Evolutionary conservation across 37 sponge, comb jelly and placozoan species (phyloP).

Genomic region (Haliclona indistincta): DNA sequence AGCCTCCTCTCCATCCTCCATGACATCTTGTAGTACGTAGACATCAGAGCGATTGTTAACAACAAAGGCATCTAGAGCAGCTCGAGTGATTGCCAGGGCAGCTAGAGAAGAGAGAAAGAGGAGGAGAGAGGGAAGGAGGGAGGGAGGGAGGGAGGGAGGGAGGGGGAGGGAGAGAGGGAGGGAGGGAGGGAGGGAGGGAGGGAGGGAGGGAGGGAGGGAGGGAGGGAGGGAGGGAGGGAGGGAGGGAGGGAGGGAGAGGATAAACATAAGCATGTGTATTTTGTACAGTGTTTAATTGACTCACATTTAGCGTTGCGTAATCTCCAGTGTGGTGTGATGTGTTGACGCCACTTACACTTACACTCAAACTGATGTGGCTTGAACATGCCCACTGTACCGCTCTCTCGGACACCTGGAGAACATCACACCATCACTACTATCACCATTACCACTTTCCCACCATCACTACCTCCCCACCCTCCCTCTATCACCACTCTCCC

Average conservation of each 20-base stretch:
- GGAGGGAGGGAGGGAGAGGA: conserved; percentile 4
- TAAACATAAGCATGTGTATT: too few relatives aligned
- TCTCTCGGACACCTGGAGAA: too few relatives aligned
- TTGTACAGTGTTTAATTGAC: too few relatives aligned
- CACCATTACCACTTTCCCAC: too few relatives aligned
- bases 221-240: conserved; percentile 20
- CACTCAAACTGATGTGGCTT: conserved; percentile 53
- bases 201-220: too few relatives aligned
- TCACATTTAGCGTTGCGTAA: conserved; percentile 50
- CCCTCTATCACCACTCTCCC: not conserved
- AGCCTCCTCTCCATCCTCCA: conserved; percentile 48
- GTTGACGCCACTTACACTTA: conserved; percentile 17
- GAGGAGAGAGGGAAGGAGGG: too few relatives aligned
- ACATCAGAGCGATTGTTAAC: conserved; percentile 58
- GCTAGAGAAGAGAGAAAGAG: conserved; percentile 43
- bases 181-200: not conserved
- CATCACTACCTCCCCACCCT: too few relatives aligned
- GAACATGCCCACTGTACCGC: too few relatives aligned
- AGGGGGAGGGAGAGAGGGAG: too few relatives aligned
- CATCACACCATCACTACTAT: too few relatives aligned
- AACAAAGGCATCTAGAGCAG: conserved; percentile 45
- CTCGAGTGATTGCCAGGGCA: conserved; percentile 39
- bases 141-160: too few relatives aligned
- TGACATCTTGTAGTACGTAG: conserved; percentile 64
- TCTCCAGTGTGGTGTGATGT: conserved; percentile 75